Conservation (phyloP, 2,797 vertebrate species). For the Hoplostethus mediterraneus region DNA sequence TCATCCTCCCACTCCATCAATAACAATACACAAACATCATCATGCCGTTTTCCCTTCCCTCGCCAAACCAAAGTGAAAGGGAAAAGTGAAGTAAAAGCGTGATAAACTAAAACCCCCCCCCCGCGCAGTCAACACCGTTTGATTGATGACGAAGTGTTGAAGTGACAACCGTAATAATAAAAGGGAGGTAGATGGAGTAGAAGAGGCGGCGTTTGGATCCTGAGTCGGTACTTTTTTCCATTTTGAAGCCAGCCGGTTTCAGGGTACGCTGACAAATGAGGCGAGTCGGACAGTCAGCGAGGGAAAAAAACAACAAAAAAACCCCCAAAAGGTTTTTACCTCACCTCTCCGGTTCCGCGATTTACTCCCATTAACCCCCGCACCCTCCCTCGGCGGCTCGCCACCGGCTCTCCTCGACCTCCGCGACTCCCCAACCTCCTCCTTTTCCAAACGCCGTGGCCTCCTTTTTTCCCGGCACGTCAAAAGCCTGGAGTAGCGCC, state of each 20-base stretch:
- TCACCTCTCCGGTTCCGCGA: conserved; percentile 49
- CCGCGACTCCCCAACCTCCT: conserved; percentile 28
- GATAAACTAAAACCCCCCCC: background rate
- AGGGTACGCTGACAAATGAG: conserved; percentile 61
- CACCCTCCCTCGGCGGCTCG: conserved; percentile 28
- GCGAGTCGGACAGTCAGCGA: conserved; percentile 47
- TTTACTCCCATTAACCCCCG: conserved; percentile 66
- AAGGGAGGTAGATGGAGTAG: background rate
- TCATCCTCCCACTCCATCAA: background rate
- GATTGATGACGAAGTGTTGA: conserved; percentile 29
- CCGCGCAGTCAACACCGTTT: background rate
- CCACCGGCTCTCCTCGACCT: conserved; percentile 50
- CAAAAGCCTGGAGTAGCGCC: background rate
- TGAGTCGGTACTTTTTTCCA: conserved; percentile 32
- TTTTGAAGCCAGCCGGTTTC: conserved; percentile 37
- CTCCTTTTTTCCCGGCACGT: conserved; percentile 49
- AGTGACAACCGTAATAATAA: conserved; percentile 4
- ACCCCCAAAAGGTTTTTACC: conserved; percentile 34
- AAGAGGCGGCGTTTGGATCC: conserved; percentile 9
- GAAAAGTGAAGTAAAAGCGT: background rate
- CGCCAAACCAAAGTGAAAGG: background rate
- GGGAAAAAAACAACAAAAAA: no score
- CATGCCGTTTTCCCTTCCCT: background rate
- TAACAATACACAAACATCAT: background rate
- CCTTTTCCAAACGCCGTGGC: conserved; percentile 39